Conservation (phyloP, 2,888 invertebrate genomes). For the Teleiodes luculella region DNA sequence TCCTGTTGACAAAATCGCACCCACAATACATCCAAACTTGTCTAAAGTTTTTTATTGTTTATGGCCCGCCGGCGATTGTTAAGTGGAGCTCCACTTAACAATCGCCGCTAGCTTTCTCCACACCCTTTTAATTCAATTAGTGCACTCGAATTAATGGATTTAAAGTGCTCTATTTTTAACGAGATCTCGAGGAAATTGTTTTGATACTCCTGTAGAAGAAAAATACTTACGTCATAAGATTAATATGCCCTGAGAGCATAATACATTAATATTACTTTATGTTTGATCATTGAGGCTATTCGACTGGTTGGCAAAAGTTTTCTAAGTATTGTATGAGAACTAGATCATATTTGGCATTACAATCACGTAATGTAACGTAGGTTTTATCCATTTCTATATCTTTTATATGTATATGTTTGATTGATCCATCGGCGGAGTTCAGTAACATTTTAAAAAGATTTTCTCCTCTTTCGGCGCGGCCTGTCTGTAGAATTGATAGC, state of each 20-base stretch:
- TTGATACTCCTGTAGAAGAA: background rate
- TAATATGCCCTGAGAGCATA: too few species aligned
- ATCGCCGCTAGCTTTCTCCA: too few species aligned
- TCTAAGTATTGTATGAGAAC: too few species aligned
- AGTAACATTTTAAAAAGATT: conserved; percentile 8
- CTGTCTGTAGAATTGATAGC: conserved; percentile 48
- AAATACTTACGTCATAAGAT: background rate
- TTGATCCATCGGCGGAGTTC: background rate
- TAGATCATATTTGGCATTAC: too few species aligned
- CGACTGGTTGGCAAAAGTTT: too few species aligned
- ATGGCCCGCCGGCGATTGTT: conserved; percentile 50
- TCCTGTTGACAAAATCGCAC: conserved; percentile 75
- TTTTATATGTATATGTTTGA: background rate
- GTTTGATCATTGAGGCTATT: too few species aligned
- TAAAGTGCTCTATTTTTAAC: conserved; percentile 7
- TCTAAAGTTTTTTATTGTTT: conserved; percentile 72
- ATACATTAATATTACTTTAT: too few species aligned
- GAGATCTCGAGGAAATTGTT: background rate
- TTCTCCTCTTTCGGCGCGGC: conserved; percentile 1
- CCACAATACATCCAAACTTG: conserved; percentile 71
- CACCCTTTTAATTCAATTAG: conserved; percentile 53
- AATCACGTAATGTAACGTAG: too few species aligned
- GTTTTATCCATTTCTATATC: too few species aligned
- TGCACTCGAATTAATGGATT: conserved; percentile 16
- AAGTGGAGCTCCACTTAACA: too few species aligned